These are phyloP conservation scores for Rhingia rostrata DNA, from an alignment of 2,888 invertebrate species.

Conservation along the genomic window DNA sequence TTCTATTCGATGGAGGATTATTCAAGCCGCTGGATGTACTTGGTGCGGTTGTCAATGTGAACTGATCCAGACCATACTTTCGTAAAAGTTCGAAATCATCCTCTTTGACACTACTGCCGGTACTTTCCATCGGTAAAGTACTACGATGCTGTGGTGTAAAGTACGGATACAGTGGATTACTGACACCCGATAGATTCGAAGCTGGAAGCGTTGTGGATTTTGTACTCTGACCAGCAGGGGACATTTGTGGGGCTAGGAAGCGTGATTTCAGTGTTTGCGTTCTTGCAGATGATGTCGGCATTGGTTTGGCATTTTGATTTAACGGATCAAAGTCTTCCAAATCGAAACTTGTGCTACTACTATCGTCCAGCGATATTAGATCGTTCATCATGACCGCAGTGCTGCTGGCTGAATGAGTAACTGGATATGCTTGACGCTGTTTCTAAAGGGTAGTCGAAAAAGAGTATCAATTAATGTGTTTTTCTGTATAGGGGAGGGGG, in stretches of 20 bases:
- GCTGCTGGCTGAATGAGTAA: conserved; percentile 68
- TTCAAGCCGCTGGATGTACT: conserved; percentile 66
- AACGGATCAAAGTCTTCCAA: conserved; percentile 88
- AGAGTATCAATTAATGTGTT: conserved; percentile 4
- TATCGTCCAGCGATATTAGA: conserved; percentile 88
- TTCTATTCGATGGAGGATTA: conserved; percentile 51
- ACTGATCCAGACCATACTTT: conserved; percentile 83
- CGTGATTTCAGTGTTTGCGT: conserved; percentile 47
- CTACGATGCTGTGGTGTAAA: conserved; percentile 82
- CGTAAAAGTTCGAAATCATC: conserved; percentile 82
- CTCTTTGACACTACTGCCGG: conserved; percentile 77
- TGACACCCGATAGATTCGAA: conserved; percentile 77
- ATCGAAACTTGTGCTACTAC: conserved; percentile 85
- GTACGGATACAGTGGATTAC: conserved; percentile 84
- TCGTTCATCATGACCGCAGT: conserved; percentile 84
- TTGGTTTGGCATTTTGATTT: conserved; percentile 83
- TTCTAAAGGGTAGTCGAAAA: conserved; percentile 47
- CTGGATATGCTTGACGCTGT: conserved; percentile 69
- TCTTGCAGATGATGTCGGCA: conserved; percentile 76
- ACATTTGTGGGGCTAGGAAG: conserved; percentile 50
- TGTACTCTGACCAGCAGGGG: conserved; percentile 62
- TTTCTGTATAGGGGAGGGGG: conserved; percentile 4
- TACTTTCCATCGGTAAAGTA: conserved; percentile 74
- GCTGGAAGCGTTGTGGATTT: conserved; percentile 81
- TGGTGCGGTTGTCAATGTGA: conserved; percentile 78